Base-by-base conservation (phyloP, 2,888 invertebrate genomes). In the Hypena proboscidalis region DNA sequence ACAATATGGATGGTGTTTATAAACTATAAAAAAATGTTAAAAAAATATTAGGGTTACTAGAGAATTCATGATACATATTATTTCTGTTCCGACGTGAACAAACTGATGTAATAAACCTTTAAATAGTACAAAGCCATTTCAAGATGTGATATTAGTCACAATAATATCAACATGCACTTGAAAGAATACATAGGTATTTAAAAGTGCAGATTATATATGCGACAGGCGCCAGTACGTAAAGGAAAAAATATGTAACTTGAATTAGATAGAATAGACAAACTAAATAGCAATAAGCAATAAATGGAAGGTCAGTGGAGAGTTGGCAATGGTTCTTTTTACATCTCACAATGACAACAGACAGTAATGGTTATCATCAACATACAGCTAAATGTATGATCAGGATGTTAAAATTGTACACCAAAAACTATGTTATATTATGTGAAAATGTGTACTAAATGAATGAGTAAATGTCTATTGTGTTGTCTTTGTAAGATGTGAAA, bases 1-100 rank as follows among this genome's bases (percentile, higher is more conserved):
- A 85, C 80, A 80, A 80, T 85, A 84, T 79, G 83, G 80, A 84
- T 77, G 80, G 75, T 77, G 64, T 73, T 77, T 68, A 73, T 80
- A 79, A 85, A 80, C 77, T 73, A 58, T 57, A 67, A 70, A 78
- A 84, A 81, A 83, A 81, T 80, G 70, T 69, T 71, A 78, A 84
- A 85, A 85, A 84, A 83, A 80, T 40, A 43, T 47, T 58, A 60
- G 61, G 50, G 41, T 58, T 48, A 54, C 43, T 49, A 53, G 30
- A 30, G 30, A 66, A 68, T 77, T 75, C 74, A 67, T 45, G 64
- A 65, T 74, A 71, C 70, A 71, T 72, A 70, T 69, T 68, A 58
- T 74, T 73, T 73, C 62, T 62, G 35, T 47, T 59, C 47, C 56
- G 46, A 35, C 47, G 36, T 15, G 31, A 37, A 45, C n/a, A 26